phyloP scores from a whole-genome alignment of 1,140 invertebrate species.

The Trichogramma pretiosum region DNA sequence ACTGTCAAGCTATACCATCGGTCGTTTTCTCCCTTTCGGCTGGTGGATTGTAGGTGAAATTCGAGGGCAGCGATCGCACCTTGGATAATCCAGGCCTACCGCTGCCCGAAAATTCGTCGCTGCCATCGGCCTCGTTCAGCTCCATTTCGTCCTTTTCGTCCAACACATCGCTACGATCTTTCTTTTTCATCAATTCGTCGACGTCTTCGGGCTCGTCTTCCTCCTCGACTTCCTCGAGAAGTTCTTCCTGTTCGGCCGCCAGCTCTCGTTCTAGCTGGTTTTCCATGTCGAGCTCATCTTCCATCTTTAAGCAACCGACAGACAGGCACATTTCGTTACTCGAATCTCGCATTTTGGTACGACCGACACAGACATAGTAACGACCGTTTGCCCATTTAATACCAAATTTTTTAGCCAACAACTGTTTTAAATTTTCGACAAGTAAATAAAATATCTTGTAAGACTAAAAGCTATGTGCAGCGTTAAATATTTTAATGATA shows the following conservation, averaged over 20 bases:
- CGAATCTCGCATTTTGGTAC: too few relatives aligned
- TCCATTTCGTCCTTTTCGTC: conserved; percentile 25
- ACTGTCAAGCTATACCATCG: conserved; percentile 26
- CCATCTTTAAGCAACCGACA: conserved; percentile 52
- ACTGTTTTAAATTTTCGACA: too few relatives aligned
- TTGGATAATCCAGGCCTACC: conserved; percentile 39
- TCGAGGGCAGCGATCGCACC: conserved; percentile 58
- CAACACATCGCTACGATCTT: conserved; percentile 57
- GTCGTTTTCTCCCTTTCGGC: conserved; percentile 25
- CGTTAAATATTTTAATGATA: too few relatives aligned
- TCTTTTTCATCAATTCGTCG: conserved; percentile 62
- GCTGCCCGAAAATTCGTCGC: conserved; percentile 22
- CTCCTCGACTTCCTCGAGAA: conserved; percentile 61
- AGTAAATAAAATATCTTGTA: too few relatives aligned
- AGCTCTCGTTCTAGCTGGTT: conserved; percentile 77
- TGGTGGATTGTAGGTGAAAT: conserved; percentile 61
- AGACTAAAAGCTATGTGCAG: too few relatives aligned
- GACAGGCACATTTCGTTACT: too few relatives aligned
- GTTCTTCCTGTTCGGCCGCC: conserved; percentile 49
- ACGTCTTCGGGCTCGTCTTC: conserved; percentile 59
- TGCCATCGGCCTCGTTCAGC: conserved; percentile 21
- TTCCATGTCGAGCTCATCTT: conserved; percentile 87
- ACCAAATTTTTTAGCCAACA: too few relatives aligned
- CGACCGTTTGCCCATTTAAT: too few relatives aligned
- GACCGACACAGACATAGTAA: too few relatives aligned